Base-by-base conservation (phyloP, 2,888 invertebrate species). In the Branchellion lobata region DNA sequence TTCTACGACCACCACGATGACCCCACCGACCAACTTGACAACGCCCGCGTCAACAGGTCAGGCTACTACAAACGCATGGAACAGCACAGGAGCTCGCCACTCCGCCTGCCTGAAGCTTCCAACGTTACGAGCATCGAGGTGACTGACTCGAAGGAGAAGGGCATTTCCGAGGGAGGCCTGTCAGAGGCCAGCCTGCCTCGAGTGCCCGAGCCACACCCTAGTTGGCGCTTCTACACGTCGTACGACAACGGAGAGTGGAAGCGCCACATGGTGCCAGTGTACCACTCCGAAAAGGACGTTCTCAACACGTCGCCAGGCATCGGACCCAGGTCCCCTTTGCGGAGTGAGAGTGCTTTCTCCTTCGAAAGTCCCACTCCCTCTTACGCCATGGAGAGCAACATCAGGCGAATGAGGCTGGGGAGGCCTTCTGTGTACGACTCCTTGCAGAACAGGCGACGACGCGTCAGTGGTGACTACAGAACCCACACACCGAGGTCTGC, bases 171-270 rank as follows among this genome's bases (percentile, higher is more conserved):
- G 3, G 77, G 77, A n/a, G 77, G 77, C 3, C 61, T 57, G 11
- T 77, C 77, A 21, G 77, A 31, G 5, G 61, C 53, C 40, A 36
- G 53, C 21, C 31, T 71, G n/a, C 79, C 79, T 21, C 61, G 74
- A 36, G 34, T 75, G 27, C 74, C 79, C 3, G 79, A 79, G 34
- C 81, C 81, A 5, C 81, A 81, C 75, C 36, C 78, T 47, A 81
- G 81, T 51, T 81, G 81, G 81, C 71, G 79, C 61, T 81, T 81
- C 75, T 81, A 81, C 79, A 81, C 81, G 11, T 81, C 81, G 1
- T 81, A 72, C 40, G 81, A 81, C 65, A 81, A 81, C 29, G 81
- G 81, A n/a, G 81, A 81, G 71, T 81, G 81, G 81, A 78, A 34
- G 34, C 51, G 81, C 36, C 81, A 81, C 69, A 57, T 57, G 33